phyloP scores from a whole-genome alignment of 1,140 invertebrate species.

The Papilio dardanus region DNA sequence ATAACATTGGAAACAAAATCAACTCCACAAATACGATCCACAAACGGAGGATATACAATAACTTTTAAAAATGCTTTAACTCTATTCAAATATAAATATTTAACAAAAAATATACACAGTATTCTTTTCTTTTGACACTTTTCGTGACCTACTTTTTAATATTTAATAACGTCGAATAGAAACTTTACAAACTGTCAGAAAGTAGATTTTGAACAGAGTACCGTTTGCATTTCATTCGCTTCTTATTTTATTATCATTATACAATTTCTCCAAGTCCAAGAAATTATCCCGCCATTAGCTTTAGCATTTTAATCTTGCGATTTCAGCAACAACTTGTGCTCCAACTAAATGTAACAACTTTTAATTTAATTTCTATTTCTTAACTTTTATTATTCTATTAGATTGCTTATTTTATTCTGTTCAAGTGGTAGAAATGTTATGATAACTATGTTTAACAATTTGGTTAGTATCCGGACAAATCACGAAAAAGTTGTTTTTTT shows the following conservation, averaged over 20 bases:
- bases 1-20: not conserved
- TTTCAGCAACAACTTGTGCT: slow-evolving; percentile 7
- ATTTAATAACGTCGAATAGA: not conserved
- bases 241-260: slow-evolving; percentile 18
- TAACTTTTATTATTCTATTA: not conserved
- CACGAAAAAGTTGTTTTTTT: too few species aligned
- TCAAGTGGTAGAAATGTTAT: not conserved
- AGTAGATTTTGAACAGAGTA: not conserved
- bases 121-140: not conserved
- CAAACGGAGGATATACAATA: not conserved
- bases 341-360: not conserved
- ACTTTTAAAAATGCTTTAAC: not conserved
- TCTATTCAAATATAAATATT: not conserved
- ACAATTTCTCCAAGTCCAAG: not conserved
- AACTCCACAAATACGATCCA: slow-evolving; percentile 9
- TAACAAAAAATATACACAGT: not conserved
- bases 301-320: not conserved
- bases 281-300: not conserved
- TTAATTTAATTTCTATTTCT: slow-evolving; percentile 15
- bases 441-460: too few species aligned
- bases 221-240: not conserved
- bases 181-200: not conserved
- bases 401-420: not conserved
- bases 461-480: too few species aligned
- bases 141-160: not conserved